phyloP scores from a whole-genome alignment of 2,113 vertebrate species.

The Tangachromis dhanisi region DNA sequence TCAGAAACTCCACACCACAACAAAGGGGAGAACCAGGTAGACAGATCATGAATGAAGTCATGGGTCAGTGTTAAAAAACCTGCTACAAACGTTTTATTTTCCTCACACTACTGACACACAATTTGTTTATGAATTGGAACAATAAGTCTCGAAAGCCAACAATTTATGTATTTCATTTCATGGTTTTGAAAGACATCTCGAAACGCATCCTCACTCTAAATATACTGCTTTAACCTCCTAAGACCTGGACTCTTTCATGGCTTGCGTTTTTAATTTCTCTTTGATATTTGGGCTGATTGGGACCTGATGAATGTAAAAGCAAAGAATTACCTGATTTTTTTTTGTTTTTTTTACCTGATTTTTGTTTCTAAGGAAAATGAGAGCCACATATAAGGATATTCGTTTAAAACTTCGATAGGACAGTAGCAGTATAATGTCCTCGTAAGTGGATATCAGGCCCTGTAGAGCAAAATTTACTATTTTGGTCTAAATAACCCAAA shows the following conservation, averaged over 20 bases:
- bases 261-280: not conserved
- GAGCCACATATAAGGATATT: not conserved
- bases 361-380: not conserved
- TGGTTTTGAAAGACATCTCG: not conserved
- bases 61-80: not conserved
- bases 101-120: not conserved
- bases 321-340: not conserved
- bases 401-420: accelerated
- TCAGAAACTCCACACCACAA: not conserved
- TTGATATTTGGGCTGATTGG: not conserved
- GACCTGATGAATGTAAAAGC: not conserved
- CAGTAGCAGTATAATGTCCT: not conserved
- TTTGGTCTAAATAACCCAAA: not conserved
- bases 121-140: not conserved
- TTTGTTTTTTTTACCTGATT: not conserved
- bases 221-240: not conserved
- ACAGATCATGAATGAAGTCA: not conserved
- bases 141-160: not conserved
- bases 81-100: not conserved
- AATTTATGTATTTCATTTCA: not conserved
- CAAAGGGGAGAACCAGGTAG: not conserved
- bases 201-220: not conserved
- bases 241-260: not conserved
- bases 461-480: not conserved
- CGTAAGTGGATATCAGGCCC: not conserved